Conservation (phyloP, 2,797 vertebrate genomes). For the Aphelocoma californica region DNA sequence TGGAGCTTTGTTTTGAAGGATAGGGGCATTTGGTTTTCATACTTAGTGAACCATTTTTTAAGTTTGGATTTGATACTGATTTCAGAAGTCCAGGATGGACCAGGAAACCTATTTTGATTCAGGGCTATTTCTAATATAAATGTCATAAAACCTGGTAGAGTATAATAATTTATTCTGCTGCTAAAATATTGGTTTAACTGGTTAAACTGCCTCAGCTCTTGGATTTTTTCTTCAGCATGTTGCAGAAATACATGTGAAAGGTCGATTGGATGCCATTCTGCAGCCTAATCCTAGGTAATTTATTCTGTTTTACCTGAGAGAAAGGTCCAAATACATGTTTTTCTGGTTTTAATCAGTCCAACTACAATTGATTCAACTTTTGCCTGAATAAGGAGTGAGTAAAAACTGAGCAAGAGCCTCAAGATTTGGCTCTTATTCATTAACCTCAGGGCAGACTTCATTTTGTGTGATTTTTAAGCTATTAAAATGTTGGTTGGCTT, state of each 20-base stretch:
- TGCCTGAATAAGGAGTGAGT: slow-evolving; percentile 43
- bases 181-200: slow-evolving; percentile 29
- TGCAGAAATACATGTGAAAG: slow-evolving; percentile 13
- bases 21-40: not conserved
- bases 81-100: not conserved
- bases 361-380: slow-evolving; percentile 56
- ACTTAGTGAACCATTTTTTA: not conserved
- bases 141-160: slow-evolving; percentile 5
- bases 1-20: not conserved
- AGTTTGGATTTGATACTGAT: not conserved
- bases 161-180: slow-evolving; percentile 26
- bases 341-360: slow-evolving; percentile 62
- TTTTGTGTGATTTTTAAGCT: slow-evolving; percentile 66
- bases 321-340: slow-evolving; percentile 35
- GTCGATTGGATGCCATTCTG: slow-evolving; percentile 45
- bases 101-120: not conserved
- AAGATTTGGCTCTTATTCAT: slow-evolving; percentile 61
- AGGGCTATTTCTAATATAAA: slow-evolving; percentile 34
- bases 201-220: not conserved
- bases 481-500: slow-evolving; percentile 57
- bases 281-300: slow-evolving; percentile 54
- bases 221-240: not conserved
- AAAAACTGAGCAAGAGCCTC: slow-evolving; percentile 22
- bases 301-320: slow-evolving; percentile 49
- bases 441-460: slow-evolving; percentile 65